Percentiles rank a stretch among this genome's conserved stretches.
phyloP scores from a whole-genome alignment of 2,113 vertebrate species.

The Pelmatolapia mariae region DNA sequence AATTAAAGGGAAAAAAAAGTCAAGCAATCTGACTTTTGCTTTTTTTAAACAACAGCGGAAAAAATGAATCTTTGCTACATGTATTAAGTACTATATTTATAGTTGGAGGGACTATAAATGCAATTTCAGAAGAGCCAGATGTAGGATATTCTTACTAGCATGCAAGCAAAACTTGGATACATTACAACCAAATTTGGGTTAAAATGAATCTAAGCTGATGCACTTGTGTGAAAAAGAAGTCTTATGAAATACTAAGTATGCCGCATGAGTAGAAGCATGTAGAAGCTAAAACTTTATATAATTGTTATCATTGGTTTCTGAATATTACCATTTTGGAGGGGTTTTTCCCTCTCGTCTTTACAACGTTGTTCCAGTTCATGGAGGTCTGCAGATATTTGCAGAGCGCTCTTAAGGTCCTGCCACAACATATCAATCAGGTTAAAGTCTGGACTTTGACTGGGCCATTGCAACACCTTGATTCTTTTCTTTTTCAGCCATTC shows the following conservation, averaged over 20 bases:
- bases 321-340: not conserved
- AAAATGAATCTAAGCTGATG: not conserved
- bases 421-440: not conserved
- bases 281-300: not conserved
- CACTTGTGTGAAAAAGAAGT: not conserved
- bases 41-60: not conserved
- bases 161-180: not conserved
- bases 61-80: not conserved
- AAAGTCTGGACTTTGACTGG: not conserved
- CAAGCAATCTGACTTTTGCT: not conserved
- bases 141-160: not conserved
- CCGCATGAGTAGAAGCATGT: not conserved
- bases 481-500: not conserved
- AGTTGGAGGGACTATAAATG: not conserved
- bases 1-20: not conserved
- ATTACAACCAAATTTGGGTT: not conserved
- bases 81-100: not conserved
- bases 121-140: not conserved
- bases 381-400: not conserved
- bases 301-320: not conserved
- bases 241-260: not conserved
- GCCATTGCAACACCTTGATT: not conserved
- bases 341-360: not conserved
- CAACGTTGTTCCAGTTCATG: not conserved
- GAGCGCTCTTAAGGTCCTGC: not conserved